A percentile compares a stretch with the other conserved stretches of the same genome.
Conservation (phyloP, 2,797 vertebrate species). For the Typhlichthys subterraneus region DNA sequence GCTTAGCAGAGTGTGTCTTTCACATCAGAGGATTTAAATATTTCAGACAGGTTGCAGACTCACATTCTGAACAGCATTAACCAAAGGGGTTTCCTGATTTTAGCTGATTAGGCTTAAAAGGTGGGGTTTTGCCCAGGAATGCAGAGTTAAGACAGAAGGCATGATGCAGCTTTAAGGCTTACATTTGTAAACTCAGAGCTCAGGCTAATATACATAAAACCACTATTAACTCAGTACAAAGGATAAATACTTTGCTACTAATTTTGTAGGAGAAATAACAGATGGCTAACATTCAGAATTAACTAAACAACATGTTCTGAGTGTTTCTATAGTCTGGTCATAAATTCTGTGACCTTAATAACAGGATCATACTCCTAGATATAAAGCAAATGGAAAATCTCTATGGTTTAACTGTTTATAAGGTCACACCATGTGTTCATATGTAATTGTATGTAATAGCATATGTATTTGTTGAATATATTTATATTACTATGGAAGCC, state of each 20-base stretch:
- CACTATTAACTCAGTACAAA: too few relatives aligned
- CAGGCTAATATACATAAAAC: not conserved
- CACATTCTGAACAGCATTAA: constrained; percentile 33
- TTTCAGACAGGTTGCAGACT: constrained; percentile 20
- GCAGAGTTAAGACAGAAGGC: not conserved
- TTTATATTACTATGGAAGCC: too few relatives aligned
- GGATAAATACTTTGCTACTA: too few relatives aligned
- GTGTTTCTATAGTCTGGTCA: too few relatives aligned
- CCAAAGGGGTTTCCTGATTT: constrained; percentile 38
- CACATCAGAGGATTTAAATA: not conserved
- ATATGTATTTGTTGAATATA: too few relatives aligned
- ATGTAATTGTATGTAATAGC: too few relatives aligned
- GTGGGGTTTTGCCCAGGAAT: constrained; percentile 19
- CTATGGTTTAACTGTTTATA: too few relatives aligned
- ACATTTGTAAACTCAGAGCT: not conserved
- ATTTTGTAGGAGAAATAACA: not conserved
- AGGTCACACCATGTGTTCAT: too few relatives aligned
- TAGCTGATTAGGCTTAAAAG: constrained; percentile 22
- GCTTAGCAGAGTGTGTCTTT: constrained; percentile 6
- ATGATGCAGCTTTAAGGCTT: not conserved
- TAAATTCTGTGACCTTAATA: too few relatives aligned
- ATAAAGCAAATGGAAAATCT: too few relatives aligned
- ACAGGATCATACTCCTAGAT: too few relatives aligned
- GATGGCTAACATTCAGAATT: not conserved
- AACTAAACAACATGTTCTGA: not conserved